Evolutionary conservation across 30 jellyfish, hydroid and myxozoan genomes (phyloP), one percentile per base, ranked within the genome.

Genomic region (Chrysaora quinquecirrha): DNA sequence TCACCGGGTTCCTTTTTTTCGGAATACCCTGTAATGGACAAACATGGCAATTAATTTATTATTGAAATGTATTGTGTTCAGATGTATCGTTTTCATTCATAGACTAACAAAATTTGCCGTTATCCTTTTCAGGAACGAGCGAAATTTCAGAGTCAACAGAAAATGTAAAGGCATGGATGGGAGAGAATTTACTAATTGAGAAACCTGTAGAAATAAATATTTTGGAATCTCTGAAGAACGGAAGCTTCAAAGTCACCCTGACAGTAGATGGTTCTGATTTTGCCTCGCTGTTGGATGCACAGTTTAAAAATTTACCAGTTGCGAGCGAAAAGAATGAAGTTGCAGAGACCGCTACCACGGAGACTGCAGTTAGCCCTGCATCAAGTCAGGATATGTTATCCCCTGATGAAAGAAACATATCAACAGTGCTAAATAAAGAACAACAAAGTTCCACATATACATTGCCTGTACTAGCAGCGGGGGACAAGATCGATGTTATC

Each of bases 101-200:
- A n/a, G n/a, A n/a, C n/a, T n/a, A n/a, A n/a, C n/a, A n/a, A n/a
- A n/a, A n/a, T n/a, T n/a, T n/a, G n/a, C n/a, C n/a, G 14, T 38
- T 38, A 6, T 38, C 14, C 54, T 38, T 38, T 38, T 14, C 14
- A 38, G 54, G 54, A 38, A 38, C 54, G 21, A 34, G 63, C 62
- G 6, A 18, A 12, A 54, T 32, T 20, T 6, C 27, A 6, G 47
- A 50, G 27, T 18, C 75, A 2, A 32, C 61, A 4, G 80, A 75
- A 47, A 64, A 16, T 12, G 69, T 76, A 22, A 76, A 76, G 47
- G 67, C 46, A 2, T 76, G 88, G 88, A 52, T 76, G 46, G 88
- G 61, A 35, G 88, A 76, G 47, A 56, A 21, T 7, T 12, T 76
- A 3, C n/a, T n/a, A n/a, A n/a, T 76, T 60, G 88, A 66, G 33